phyloP scores from a whole-genome alignment of 2,888 invertebrate genomes.

The Charanyca ferruginea region DNA sequence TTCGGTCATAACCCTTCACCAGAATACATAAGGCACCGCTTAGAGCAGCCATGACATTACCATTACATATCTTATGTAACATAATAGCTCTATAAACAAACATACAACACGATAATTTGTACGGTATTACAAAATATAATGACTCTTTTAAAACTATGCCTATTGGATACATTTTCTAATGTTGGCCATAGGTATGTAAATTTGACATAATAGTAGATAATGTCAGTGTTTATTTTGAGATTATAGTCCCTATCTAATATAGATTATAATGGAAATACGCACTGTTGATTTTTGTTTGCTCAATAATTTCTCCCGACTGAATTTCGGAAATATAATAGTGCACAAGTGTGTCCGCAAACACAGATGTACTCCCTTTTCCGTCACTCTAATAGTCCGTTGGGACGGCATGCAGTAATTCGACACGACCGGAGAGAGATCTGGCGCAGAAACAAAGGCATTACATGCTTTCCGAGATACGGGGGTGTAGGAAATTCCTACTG shows the following conservation, averaged over 20 bases:
- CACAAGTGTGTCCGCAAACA: too few species aligned
- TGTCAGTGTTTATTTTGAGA: constrained; percentile 7
- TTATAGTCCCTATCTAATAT: neutral
- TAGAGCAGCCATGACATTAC: constrained; percentile 29
- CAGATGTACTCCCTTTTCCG: too few species aligned
- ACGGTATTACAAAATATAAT: constrained; percentile 55
- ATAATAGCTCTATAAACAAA: constrained; percentile 38
- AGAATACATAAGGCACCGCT: constrained; percentile 1
- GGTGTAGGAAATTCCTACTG: too few species aligned
- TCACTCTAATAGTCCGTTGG: too few species aligned
- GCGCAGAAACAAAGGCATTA: too few species aligned
- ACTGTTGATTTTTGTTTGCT: neutral
- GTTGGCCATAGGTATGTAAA: constrained; percentile 40
- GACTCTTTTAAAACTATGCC: constrained; percentile 31
- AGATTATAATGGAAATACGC: neutral
- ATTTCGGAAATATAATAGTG: too few species aligned
- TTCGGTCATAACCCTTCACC: constrained; percentile 1
- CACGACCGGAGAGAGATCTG: too few species aligned
- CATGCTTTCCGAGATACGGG: too few species aligned
- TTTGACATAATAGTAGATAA: constrained; percentile 21
- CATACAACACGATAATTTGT: constrained; percentile 49
- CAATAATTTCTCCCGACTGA: too few species aligned
- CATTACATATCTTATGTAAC: constrained; percentile 46
- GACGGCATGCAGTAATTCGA: too few species aligned
- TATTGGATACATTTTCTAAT: constrained; percentile 32